A percentile compares a stretch with the other conserved stretches of the same genome.
These are phyloP conservation scores for Itoplectis maculator DNA, from an alignment of 2,888 invertebrate species.

Conservation along the genomic window DNA sequence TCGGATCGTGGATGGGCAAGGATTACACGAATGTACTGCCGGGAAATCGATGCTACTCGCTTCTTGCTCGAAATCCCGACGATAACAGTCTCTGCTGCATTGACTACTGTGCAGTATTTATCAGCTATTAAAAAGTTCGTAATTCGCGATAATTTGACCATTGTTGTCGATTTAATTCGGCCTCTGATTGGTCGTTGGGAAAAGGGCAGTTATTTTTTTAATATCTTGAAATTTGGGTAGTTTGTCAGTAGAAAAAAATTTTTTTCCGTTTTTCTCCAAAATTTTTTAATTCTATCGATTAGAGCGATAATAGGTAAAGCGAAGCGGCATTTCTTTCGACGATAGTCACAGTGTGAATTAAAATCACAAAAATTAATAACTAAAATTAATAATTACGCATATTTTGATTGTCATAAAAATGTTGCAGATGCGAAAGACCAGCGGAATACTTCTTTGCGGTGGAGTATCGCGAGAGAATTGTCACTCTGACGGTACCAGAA, in stretches of 20 bases:
- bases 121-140: not conserved
- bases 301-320: not conserved
- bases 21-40: constrained; percentile 78
- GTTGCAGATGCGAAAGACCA: not conserved
- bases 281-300: too few species aligned
- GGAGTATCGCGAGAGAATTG: constrained; percentile 17
- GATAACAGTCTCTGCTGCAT: constrained; percentile 31
- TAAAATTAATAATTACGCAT: not conserved
- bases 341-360: too few species aligned
- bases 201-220: too few species aligned
- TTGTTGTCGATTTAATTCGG: too few species aligned
- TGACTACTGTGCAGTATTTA: constrained; percentile 11
- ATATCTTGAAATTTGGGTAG: too few species aligned
- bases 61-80: constrained; percentile 68
- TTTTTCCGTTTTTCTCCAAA: too few species aligned
- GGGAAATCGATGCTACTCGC: constrained; percentile 73
- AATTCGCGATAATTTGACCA: too few species aligned
- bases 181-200: too few species aligned
- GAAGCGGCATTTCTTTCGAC: too few species aligned
- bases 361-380: too few species aligned
- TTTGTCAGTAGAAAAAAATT: too few species aligned
- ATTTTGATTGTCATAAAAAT: not conserved
- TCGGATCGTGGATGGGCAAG: constrained; percentile 77
- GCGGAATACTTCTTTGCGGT: not conserved
- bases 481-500: constrained; percentile 9